Percentiles rank a stretch among this genome's conserved stretches.
These are phyloP conservation scores for Helarctos malayanus DNA, from an alignment of 2,797 vertebrate genomes.

Conservation along the genomic window DNA sequence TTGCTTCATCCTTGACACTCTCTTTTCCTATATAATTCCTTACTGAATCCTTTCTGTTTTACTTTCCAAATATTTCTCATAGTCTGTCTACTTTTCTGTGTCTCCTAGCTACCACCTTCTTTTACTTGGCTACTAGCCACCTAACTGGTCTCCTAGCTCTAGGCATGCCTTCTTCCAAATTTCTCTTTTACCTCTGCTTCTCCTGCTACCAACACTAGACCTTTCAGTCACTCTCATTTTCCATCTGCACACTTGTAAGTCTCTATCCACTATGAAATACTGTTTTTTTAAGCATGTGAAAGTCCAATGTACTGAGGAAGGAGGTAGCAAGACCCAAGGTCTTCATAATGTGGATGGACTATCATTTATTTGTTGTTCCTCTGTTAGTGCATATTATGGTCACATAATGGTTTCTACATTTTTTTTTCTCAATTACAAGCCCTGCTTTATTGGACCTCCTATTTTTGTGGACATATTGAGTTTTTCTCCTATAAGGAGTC, in stretches of 20 bases:
- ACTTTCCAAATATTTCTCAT: neutral
- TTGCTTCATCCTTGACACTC: neutral
- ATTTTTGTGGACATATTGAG: neutral
- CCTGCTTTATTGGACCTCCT: neutral
- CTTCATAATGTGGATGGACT: neutral
- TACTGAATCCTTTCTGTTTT: neutral
- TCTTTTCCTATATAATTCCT: neutral
- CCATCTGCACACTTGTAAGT: neutral
- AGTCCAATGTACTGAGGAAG: neutral
- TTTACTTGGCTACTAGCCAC: neutral
- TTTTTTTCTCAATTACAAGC: neutral
- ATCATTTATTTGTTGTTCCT: neutral
- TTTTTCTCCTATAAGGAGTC: neutral
- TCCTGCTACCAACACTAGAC: neutral
- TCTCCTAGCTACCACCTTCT: neutral
- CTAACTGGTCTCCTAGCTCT: neutral
- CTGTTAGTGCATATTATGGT: neutral
- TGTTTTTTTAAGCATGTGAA: neutral
- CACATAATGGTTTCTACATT: neutral
- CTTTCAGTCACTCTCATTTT: neutral
- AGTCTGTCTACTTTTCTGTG: neutral
- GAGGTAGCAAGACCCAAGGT: neutral
- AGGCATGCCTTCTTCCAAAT: neutral
- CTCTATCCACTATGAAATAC: neutral
- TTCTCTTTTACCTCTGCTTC: neutral